Evolutionary conservation across 2,888 invertebrate species (phyloP), one percentile per base, ranked within the genome.

Genomic region (Drosophila acutilabella): DNA sequence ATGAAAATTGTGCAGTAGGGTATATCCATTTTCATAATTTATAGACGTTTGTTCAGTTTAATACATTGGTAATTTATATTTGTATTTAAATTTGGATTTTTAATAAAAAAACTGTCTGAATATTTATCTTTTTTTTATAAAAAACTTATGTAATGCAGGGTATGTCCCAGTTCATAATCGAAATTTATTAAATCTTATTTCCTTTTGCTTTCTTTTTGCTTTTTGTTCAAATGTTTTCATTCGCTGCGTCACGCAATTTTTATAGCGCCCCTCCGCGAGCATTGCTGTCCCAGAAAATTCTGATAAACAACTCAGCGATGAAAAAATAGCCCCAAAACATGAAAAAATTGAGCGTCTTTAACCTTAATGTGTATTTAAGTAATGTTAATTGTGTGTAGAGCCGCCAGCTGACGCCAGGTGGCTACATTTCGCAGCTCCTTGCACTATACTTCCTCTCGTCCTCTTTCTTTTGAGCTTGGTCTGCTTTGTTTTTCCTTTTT

Each of bases 291-390:
- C 58, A 47, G 10, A 62, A 41, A 58, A 58, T 75, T 65, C 62
- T 67, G 86, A 82, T 88, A 82, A 88, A 80, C 78, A 83, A 84
- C 69, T 64, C 64, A 64, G 42, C 50, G 61, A 56, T 73, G 59
- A 64, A 83, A 86, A 89, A 80, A 88, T 78, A 80, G 86, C 86
- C 89, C 14, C 70, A 73, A 50, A 85, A 89, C 88, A 88, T 82
- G 78, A 66, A 88, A 74, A 85, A 89, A 89, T 82, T 72, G 76
- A 65, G 73, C 81, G 85, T 85, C 75, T 83, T 89, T 81, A 83
- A 83, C 88, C 90, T 89, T 89, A 89, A 90, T 89, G 90, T 83
- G 80, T 85, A 90, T 90, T 89, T 89, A 89, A 89, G 89, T 90
- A 88, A 83, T 87, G 89, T 88, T 89, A 89, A 90, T 89, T 89